Percentiles rank a stretch among this genome's conserved stretches.
phyloP scores from a whole-genome alignment of 2,888 invertebrate species.

The Cataglyphis altisquamis region DNA sequence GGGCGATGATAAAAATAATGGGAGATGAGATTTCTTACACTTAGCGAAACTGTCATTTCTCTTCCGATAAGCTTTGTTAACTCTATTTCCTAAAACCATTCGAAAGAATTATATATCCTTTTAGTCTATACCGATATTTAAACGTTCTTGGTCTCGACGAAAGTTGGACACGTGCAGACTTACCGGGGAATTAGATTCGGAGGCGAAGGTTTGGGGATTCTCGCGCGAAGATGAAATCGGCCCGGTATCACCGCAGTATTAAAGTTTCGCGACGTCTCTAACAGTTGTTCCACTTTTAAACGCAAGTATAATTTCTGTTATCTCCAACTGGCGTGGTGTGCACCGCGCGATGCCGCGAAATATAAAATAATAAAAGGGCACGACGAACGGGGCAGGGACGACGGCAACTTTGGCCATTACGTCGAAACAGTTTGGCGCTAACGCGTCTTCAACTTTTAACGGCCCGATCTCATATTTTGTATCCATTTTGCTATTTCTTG shows the following conservation, averaged over 20 bases:
- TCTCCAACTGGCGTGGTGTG: conserved; percentile 73
- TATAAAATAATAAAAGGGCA: conserved; percentile 82
- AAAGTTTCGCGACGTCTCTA: conserved; percentile 79
- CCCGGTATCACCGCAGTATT: conserved; percentile 67
- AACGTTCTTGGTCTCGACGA: conserved; percentile 25
- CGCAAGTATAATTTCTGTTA: conserved; percentile 81
- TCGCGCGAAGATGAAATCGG: conserved; percentile 67
- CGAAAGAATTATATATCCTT: neutral
- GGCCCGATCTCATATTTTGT: conserved; percentile 73
- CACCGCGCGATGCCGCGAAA: conserved; percentile 70
- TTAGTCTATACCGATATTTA: neutral
- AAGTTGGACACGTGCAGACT: conserved; percentile 44
- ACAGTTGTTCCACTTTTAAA: conserved; percentile 83
- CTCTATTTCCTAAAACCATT: neutral
- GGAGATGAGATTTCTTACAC: neutral
- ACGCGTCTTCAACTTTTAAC: conserved; percentile 85
- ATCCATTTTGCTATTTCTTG: conserved; percentile 65
- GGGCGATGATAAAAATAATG: neutral
- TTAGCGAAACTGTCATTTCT: neutral
- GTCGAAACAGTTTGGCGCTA: conserved; percentile 83
- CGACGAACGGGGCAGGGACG: conserved; percentile 57
- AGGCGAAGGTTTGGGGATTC: conserved; percentile 48
- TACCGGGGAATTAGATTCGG: conserved; percentile 49
- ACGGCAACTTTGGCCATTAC: conserved; percentile 84
- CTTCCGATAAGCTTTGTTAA: neutral